Evolutionary conservation across 2,888 invertebrate genomes (phyloP).

Genomic region (Seira sanloemensis): DNA sequence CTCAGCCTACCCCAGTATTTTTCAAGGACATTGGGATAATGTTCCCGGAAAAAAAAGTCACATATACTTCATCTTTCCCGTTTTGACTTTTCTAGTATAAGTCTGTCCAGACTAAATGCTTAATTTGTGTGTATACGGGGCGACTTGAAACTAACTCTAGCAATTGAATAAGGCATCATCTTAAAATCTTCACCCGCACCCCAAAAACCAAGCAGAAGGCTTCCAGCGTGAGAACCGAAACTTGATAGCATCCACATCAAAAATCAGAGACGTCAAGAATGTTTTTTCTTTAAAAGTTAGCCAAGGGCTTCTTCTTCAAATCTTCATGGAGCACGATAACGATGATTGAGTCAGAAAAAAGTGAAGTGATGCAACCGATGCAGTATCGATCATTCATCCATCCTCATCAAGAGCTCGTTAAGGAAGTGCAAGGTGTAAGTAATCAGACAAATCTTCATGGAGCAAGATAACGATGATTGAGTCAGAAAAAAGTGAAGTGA

Average conservation of each 20-base stretch:
- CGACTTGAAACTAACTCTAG: too few species aligned
- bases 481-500: neutral
- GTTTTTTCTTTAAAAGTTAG: slow-evolving; percentile 13
- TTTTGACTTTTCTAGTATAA: too few species aligned
- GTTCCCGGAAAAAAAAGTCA: too few species aligned
- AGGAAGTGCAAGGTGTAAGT: slow-evolving; percentile 6
- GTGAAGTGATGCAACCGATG: slow-evolving; percentile 5
- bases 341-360: neutral
- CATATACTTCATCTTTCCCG: too few species aligned
- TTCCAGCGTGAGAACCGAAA: slow-evolving; percentile 33
- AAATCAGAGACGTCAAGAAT: slow-evolving; percentile 14
- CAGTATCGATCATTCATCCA: slow-evolving; percentile 18
- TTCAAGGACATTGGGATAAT: too few species aligned
- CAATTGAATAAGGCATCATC: too few species aligned
- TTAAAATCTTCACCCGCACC: too few species aligned
- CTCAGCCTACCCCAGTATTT: too few species aligned
- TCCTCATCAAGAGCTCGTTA: slow-evolving; percentile 19
- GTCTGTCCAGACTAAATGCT: too few species aligned
- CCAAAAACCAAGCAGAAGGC: neutral
- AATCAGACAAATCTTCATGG: too few species aligned
- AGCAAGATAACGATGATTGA: slow-evolving; percentile 11
- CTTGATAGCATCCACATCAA: slow-evolving; percentile 2
- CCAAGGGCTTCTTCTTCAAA: neutral
- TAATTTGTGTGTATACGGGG: too few species aligned
- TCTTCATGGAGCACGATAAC: neutral